phyloP scores from a whole-genome alignment of 2,113 vertebrate genomes.

The Mustela lutreola region DNA sequence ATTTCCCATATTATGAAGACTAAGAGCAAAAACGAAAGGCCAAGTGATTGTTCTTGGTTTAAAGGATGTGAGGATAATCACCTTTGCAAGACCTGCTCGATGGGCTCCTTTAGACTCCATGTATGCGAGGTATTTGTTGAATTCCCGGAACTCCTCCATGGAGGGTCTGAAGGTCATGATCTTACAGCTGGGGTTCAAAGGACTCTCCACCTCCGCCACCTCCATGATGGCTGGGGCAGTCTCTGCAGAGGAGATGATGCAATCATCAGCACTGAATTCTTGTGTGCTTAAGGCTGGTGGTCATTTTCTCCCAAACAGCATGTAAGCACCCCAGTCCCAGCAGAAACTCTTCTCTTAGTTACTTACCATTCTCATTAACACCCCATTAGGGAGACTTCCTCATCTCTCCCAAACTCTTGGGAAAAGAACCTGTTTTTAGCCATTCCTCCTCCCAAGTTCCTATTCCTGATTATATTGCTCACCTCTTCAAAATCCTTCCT shows the following conservation, averaged over 20 bases:
- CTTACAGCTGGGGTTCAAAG: constrained; percentile 95
- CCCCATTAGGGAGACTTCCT: not conserved
- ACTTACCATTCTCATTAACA: not conserved
- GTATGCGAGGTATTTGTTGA: constrained; percentile 95
- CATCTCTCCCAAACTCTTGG: not conserved
- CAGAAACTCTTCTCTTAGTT: not conserved
- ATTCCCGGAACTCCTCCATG: constrained; percentile 96
- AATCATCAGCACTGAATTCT: constrained; percentile 12
- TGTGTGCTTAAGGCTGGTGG: not conserved
- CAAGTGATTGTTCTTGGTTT: not conserved
- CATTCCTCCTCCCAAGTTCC: not conserved
- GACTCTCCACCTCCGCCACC: constrained; percentile 86
- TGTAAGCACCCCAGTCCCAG: not conserved
- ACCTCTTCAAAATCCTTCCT: constrained; percentile 26
- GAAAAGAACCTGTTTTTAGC: not conserved
- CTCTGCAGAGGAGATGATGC: constrained; percentile 62
- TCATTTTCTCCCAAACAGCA: not conserved
- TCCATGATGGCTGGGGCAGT: constrained; percentile 89
- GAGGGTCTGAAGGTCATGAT: constrained; percentile 98
- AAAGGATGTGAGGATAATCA: constrained; percentile 79
- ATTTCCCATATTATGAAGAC: not conserved
- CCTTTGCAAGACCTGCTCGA: constrained; percentile 97
- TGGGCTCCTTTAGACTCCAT: constrained; percentile 99
- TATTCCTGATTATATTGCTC: not conserved
- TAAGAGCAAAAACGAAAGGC: not conserved